Base-by-base conservation (phyloP, 2,888 invertebrate species). In the Lagria hirta region DNA sequence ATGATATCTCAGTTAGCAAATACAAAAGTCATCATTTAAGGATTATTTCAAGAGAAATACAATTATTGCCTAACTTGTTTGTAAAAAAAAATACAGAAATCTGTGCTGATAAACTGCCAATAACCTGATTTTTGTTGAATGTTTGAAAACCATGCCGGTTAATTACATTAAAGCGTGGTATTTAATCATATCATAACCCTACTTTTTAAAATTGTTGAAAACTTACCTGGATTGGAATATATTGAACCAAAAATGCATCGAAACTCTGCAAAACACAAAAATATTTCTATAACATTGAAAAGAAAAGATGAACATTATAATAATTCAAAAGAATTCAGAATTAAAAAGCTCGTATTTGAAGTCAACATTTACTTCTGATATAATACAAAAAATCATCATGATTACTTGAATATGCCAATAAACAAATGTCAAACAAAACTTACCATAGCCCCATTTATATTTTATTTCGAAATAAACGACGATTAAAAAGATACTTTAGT, bases 301-400 rank as follows among this genome's bases (percentile, higher is more conserved):
- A 2, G 6, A 12, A 2, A 37, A 32, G 1, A n/a, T n/a, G n/a
- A n/a, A n/a, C n/a, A n/a, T n/a, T n/a, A n/a, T n/a, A 27, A 32
- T n/a, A 18, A 30, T 3, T 2, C 4, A 20, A 30, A 28, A 36
- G n/a, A n/a, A n/a, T n/a, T 44, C 44, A 44, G 44, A 27, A 44
- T 44, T 44, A 44, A 44, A 44, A 44, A 44, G 44, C 44, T 44
- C 44, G 37, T 26, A 33, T 44, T 8, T 24, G 10, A 17, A 11
- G 27, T 44, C 44, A 44, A 44, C 44, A 44, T 10, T 21, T 23
- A 12, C 10, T 37, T 44, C 44, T 16, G 38, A 32, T 12, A 12
- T 23, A 34, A 21, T 6, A 17, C 20, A 20, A 14, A 34, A 23
- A 17, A 26, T 41, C 41, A 41, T 41, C 41, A 41, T 40, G 5